Conservation (phyloP, 2,888 invertebrate species). For the Halocaridina rubra region DNA sequence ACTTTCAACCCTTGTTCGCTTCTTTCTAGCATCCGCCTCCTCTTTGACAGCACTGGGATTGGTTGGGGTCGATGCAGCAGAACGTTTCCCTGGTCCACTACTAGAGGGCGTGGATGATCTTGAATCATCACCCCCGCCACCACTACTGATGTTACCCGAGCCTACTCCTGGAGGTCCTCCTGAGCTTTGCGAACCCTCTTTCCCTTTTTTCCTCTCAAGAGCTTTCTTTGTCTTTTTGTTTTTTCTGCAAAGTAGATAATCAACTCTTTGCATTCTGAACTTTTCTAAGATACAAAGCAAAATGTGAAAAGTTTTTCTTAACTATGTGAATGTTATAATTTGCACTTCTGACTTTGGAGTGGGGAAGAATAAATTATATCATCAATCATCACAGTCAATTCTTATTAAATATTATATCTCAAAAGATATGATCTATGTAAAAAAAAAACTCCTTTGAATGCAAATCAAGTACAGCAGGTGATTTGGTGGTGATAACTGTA, state of each 20-base stretch:
- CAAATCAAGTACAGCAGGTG: too few relatives aligned
- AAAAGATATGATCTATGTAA: too few relatives aligned
- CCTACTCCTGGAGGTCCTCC: background rate
- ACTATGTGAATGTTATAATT: too few relatives aligned
- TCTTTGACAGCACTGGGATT: slow-evolving; percentile 27
- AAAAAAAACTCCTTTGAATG: too few relatives aligned
- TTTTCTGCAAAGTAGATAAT: slow-evolving; percentile 18
- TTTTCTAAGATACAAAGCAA: too few relatives aligned
- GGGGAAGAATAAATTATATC: too few relatives aligned
- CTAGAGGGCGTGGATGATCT: slow-evolving; percentile 59
- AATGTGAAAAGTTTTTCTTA: too few relatives aligned
- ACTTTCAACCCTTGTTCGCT: slow-evolving; percentile 41
- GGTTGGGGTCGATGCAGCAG: slow-evolving; percentile 42
- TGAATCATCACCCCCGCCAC: slow-evolving; percentile 60
- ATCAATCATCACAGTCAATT: too few relatives aligned
- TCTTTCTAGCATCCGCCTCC: slow-evolving; percentile 44
- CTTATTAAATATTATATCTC: too few relatives aligned
- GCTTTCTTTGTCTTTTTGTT: slow-evolving; percentile 47
- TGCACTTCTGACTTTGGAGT: too few relatives aligned
- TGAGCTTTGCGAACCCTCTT: background rate
- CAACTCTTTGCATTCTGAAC: background rate
- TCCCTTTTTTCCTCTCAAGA: slow-evolving; percentile 19
- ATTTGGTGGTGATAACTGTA: too few relatives aligned
- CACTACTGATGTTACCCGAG: background rate
- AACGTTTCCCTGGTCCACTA: slow-evolving; percentile 43